Percentiles rank a stretch among this genome's conserved stretches.
Conservation (phyloP, 2,888 invertebrate species). For the Tineola bisselliella region DNA sequence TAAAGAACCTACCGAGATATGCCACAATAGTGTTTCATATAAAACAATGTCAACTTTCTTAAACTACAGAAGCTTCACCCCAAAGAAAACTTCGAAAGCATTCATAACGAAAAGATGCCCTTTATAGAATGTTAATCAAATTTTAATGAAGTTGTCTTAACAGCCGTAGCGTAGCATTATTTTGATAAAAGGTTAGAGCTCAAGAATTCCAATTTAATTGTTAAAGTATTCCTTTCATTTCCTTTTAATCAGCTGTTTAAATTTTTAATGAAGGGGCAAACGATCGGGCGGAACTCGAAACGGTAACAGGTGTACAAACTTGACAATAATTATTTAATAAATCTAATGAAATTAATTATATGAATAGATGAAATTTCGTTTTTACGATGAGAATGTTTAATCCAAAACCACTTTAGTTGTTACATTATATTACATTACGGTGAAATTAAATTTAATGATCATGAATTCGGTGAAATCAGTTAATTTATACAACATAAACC, state of each 20-base stretch:
- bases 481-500: not conserved
- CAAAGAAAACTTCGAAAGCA: not conserved
- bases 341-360: not conserved
- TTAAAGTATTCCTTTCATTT: constrained; percentile 11
- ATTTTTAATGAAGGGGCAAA: constrained; percentile 5
- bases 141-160: not conserved
- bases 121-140: not conserved
- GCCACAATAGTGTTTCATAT: too few relatives aligned
- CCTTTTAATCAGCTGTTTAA: constrained; percentile 7
- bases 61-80: not conserved
- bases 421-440: not conserved
- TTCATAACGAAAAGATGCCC: not conserved
- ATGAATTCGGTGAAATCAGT: not conserved
- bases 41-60: too few relatives aligned
- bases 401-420: not conserved
- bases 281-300: not conserved
- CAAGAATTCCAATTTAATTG: constrained; percentile 2
- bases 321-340: not conserved
- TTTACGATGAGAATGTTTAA: not conserved
- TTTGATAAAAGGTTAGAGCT: not conserved
- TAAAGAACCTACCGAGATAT: too few relatives aligned
- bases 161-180: not conserved
- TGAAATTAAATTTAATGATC: not conserved
- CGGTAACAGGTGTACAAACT: constrained; percentile 10
- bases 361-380: not conserved